Evolutionary conservation across 2,113 vertebrate genomes (phyloP).

Genomic region (Puma concolor): DNA sequence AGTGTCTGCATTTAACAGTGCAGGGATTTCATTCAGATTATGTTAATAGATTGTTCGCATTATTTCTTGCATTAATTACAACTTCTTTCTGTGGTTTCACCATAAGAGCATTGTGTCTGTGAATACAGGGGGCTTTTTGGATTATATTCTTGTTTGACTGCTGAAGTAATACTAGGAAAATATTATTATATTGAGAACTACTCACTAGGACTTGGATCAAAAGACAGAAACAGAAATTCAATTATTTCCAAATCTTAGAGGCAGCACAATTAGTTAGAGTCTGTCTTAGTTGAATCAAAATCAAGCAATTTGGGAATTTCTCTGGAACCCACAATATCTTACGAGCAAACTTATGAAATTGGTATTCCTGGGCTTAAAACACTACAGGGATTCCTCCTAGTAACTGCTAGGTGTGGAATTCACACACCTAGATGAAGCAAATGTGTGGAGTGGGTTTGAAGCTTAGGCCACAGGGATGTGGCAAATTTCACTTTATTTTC

Average conservation of each 20-base stretch:
- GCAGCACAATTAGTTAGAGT: constrained; percentile 56
- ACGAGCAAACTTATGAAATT: constrained; percentile 66
- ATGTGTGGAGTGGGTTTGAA: constrained; percentile 23
- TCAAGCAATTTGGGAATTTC: constrained; percentile 62
- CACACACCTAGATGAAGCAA: constrained; percentile 37
- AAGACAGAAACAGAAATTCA: constrained; percentile 69
- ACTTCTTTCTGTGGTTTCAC: constrained; percentile 81
- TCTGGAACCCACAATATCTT: constrained; percentile 56
- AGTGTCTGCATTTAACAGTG: constrained; percentile 86
- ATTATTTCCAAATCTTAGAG: constrained; percentile 71
- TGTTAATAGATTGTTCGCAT: constrained; percentile 88
- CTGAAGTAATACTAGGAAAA: constrained; percentile 72
- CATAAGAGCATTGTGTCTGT: constrained; percentile 79
- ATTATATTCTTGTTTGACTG: constrained; percentile 83
- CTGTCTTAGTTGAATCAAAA: constrained; percentile 64
- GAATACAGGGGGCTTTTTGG: constrained; percentile 77
- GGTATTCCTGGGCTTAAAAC: constrained; percentile 64
- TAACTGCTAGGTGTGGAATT: constrained; percentile 58
- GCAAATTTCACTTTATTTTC: constrained; percentile 61
- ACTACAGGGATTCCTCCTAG: constrained; percentile 63
- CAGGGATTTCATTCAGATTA: constrained; percentile 89
- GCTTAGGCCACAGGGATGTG: constrained; percentile 53
- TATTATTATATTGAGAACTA: constrained; percentile 70
- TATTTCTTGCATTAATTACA: constrained; percentile 88
- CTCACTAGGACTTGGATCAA: constrained; percentile 73